Base-by-base conservation (phyloP, 2,888 invertebrate species). In the Drosophila pegasa region DNA sequence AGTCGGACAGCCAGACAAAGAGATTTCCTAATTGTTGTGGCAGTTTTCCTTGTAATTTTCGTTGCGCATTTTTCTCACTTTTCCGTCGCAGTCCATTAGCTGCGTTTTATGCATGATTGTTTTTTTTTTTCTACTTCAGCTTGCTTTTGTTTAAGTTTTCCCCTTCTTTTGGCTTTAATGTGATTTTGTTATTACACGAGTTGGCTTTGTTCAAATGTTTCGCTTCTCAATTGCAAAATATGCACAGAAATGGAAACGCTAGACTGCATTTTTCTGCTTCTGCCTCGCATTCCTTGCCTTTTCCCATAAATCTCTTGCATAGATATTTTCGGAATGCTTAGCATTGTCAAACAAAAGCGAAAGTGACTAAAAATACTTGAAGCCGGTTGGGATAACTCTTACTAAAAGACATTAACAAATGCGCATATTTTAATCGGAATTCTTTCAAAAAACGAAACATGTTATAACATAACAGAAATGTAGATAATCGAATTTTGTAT, bases 91-190 rank as follows among this genome's bases (percentile, higher is more conserved):
- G 31, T 43, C 41, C 33, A 55, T 55, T 55, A 59, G 76, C 64
- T 71, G 56, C 76, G 64, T 75, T 71, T 71, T 33, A n/a, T 40
- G 54, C 40, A 59, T 75, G 51, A 64, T 50, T 35, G 62, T 77
- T 72, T 73, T 67, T 35, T 22, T 31, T n/a, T 31, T 22, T 48
- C 31, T 48, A 33, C 31, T 48, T 31, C 33, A 48, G 48, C 9
- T 48, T 33, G 43, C 56, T 16, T 51, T 51, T 51, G 51, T 27
- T 37, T 51, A 37, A 51, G 18, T 18, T 18, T 16, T 38, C 38
- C 27, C 38, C 38, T 27, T 52, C 52, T 18, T 47, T 38, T 29
- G 25, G 51, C 51, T 20, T 33, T 41, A 16, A 41, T 55, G 41
- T 55, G 41, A 55, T 41, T 16, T 55, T 40, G 51, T 55, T 29